Evolutionary conservation across 2,113 vertebrate species (phyloP), one percentile per base, ranked within the genome.

Genomic region (Semicossyphus pulcher): DNA sequence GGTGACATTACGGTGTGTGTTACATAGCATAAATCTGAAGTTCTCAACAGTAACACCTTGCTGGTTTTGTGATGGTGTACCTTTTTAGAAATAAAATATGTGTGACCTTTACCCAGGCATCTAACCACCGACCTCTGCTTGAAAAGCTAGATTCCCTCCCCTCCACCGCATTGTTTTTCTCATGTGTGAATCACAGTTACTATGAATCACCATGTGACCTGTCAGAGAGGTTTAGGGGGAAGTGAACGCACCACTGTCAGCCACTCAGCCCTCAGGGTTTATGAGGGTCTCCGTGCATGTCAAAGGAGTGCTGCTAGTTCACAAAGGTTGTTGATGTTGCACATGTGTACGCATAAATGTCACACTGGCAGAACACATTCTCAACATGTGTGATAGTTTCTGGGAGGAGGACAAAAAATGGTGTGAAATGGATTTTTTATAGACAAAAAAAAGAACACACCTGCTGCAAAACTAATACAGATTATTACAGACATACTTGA

Each of bases 121-220:
- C 53, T 21, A 62, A 76, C 32, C 25, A 29, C 26, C 15, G 37
- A 54, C 39, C 63, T 56, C 34, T 42, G 36, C 36, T 63, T 44
- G 21, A 64, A 68, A 61, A 66, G 51, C 54, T 47, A 1, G 1
- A 34, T 44, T 72, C 41, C 20, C 41, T 12, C 41, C 41, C 36
- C 36, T n/a, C 37, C 21, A 51, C 25, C 29, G 47, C 59, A 67
- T 61, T 67, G 48, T 65, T 81, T 74, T 61, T 56, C 23, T 34
- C 34, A 23, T 29, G 8, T 48, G 59, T 85, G 84, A 80, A 51
- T 91, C 83, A 76, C 42, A 53, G 64, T 87, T 71, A 66, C 36
- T n/a, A 18, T 80, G 85, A 83, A 64, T 87, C 80, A 84, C 78
- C 57, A 70, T 80, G 61, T 83, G 75, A 81, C 80, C 78, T 86